Evolutionary conservation across 2,113 vertebrate species (phyloP), one percentile per base, ranked within the genome.

Genomic region (Apaloderma vittatum): DNA sequence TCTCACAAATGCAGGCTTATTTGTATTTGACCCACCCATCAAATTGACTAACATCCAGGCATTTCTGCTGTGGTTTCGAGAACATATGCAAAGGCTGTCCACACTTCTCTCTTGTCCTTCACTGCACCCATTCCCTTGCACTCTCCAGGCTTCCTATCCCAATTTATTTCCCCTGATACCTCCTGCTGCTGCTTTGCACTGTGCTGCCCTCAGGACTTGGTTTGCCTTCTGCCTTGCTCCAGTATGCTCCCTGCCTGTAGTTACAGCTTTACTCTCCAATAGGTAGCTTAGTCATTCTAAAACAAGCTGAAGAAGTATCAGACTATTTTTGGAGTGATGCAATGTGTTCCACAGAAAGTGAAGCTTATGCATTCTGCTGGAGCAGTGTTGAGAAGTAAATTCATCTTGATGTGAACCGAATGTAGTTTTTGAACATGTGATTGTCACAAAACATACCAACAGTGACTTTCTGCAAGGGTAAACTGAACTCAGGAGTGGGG

Each of bases 211-310:
- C 48, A 48, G 36, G 57, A 86, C 29, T 37, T 51, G 1, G 2
- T 81, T 74, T 84, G 40, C 23, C 52, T 85, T 77, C 45, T 81
- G 79, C 70, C 62, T 82, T 74, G 34, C 85, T 84, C 92, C 17
- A 5, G 58, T 37, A 3, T 19, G 19, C n/a, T 66, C 65, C 11
- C 80, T 77, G 70, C 77, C 86, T 70, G 37, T 21, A 71, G 70
- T 21, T 72, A 14, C 21, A 21, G 51, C 9, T 71, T 88, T 91
- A 68, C 43, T 83, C 43, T 90, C 40, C 26, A 70, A 24, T 32
- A 61, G 36, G 62, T 92, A 75, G 48, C 54, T 87, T 0, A 0
- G 8, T 43, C 65, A 36, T 67, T 83, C 82, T 90, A 68, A 86
- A 80, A 79, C 30, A 88, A 84, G 36, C 48, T 82, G 62, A 72